These are phyloP conservation scores for Caenorhabditis sp. DNA, from an alignment of 2,888 invertebrate species.

Conservation along the genomic window DNA sequence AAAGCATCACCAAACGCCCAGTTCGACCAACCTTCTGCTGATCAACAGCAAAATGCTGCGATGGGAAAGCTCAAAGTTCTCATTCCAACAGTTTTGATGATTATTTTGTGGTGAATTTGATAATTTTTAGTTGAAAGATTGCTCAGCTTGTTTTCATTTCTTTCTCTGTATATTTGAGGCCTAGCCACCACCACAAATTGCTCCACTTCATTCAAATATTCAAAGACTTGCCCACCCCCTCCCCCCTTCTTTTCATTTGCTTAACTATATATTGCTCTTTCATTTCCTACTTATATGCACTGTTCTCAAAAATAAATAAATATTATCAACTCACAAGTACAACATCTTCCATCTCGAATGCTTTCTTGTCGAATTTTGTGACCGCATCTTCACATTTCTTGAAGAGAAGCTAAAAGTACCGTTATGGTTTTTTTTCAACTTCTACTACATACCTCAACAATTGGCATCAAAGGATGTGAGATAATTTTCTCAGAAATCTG, in stretches of 20 bases:
- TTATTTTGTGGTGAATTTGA: constrained; percentile 15
- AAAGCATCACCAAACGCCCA: constrained; percentile 48
- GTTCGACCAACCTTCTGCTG: constrained; percentile 49
- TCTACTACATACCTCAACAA: constrained; percentile 34
- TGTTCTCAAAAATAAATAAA: constrained; percentile 6
- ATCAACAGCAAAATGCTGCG: constrained; percentile 36
- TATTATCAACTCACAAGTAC: constrained; percentile 46
- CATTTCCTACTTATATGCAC: not conserved
- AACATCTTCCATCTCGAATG: constrained; percentile 55
- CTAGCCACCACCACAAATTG: not conserved
- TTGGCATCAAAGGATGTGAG: constrained; percentile 56
- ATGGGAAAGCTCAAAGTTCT: constrained; percentile 2
- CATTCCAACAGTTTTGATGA: constrained; percentile 3
- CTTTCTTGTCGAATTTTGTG: constrained; percentile 12
- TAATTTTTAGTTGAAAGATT: not conserved
- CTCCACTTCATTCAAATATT: constrained; percentile 12
- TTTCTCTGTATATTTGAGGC: constrained; percentile 53
- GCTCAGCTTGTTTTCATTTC: no score
- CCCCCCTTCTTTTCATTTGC: constrained; percentile 37
- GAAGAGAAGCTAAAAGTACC: constrained; percentile 28
- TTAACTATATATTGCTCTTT: constrained; percentile 4
- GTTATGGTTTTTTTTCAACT: not conserved
- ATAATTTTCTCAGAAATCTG: constrained; percentile 17
- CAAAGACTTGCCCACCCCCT: no score
- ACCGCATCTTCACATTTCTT: constrained; percentile 54